Conservation (phyloP, 2,888 invertebrate genomes). For the Drosophila glabriapex region DNA sequence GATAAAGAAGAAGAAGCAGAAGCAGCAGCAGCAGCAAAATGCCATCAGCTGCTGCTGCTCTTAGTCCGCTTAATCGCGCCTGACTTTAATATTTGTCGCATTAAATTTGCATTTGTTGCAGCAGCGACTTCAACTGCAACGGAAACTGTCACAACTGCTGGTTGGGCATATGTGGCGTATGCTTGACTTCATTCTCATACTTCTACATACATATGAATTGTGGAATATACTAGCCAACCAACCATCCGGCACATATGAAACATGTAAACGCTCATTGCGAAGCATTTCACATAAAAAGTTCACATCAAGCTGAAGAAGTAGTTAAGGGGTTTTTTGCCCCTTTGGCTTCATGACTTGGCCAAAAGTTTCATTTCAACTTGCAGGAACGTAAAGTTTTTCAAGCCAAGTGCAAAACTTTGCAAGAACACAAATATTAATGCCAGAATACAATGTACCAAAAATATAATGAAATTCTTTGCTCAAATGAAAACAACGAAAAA, state of each 20-base stretch:
- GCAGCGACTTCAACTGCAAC: conserved; percentile 28
- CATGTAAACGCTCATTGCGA: conserved; percentile 44
- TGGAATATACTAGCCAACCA: conserved; percentile 26
- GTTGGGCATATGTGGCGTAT: conserved; percentile 67
- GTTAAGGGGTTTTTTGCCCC: conserved; percentile 38
- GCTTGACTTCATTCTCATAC: conserved; percentile 63
- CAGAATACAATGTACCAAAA: conserved; percentile 3
- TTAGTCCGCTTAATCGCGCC: conserved; percentile 43
- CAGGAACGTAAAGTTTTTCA: conserved; percentile 24
- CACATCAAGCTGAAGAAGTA: conserved; percentile 43
- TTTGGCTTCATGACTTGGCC: neutral
- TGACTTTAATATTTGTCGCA: conserved; percentile 62
- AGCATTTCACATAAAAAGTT: conserved; percentile 35
- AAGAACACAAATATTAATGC: neutral
- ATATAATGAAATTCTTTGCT: conserved; percentile 26
- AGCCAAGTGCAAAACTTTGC: conserved; percentile 25
- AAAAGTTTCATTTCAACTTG: conserved; percentile 39
- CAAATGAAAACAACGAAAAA: conserved; percentile 42
- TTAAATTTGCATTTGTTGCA: conserved; percentile 73
- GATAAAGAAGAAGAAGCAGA: neutral
- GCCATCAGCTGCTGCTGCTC: conserved; percentile 30
- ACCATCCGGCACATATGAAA: conserved; percentile 42
- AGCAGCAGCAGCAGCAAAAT: neutral
- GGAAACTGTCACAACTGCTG: conserved; percentile 36
- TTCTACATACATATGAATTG: conserved; percentile 49